Evolutionary conservation across 2,888 invertebrate species (phyloP).

Genomic region (Electrophaes corylata): DNA sequence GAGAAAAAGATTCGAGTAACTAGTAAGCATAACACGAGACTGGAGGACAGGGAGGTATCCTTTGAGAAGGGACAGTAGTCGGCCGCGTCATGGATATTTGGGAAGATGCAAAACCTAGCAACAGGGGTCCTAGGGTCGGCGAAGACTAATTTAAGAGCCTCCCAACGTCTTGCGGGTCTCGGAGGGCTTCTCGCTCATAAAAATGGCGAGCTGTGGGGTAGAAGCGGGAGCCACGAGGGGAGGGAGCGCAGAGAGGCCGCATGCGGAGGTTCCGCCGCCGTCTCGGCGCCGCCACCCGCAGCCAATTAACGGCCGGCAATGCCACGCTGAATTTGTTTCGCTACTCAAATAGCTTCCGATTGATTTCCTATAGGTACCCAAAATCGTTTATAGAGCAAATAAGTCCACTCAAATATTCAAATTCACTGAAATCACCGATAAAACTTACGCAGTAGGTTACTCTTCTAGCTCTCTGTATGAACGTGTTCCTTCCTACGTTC

Average conservation of each 20-base stretch:
- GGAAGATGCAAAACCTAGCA: slow-evolving; percentile 53
- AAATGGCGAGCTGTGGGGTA: slow-evolving; percentile 71
- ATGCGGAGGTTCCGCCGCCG: slow-evolving; percentile 83
- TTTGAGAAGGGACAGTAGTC: not conserved
- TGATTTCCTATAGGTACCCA: slow-evolving; percentile 68
- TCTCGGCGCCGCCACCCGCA: slow-evolving; percentile 84
- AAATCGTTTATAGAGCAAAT: slow-evolving; percentile 51
- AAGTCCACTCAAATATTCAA: slow-evolving; percentile 43
- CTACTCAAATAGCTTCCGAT: slow-evolving; percentile 80
- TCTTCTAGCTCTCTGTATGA: slow-evolving; percentile 15
- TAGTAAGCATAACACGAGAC: not conserved
- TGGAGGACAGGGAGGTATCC: not conserved
- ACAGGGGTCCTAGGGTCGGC: slow-evolving; percentile 53
- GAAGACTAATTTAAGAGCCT: slow-evolving; percentile 74
- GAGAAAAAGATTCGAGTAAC: not conserved
- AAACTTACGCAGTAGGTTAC: slow-evolving; percentile 5
- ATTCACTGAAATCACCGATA: slow-evolving; percentile 22
- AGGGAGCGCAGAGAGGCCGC: slow-evolving; percentile 68
- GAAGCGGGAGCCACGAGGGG: slow-evolving; percentile 65
- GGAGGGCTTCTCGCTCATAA: slow-evolving; percentile 75
- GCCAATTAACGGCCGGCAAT: slow-evolving; percentile 82
- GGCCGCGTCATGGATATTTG: not conserved
- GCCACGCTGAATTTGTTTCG: slow-evolving; percentile 80
- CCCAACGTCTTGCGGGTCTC: slow-evolving; percentile 72
- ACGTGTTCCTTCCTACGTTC: slow-evolving; percentile 25